Conservation (phyloP, 2,797 vertebrate genomes). For the Kryptopterus vitreolus region DNA sequence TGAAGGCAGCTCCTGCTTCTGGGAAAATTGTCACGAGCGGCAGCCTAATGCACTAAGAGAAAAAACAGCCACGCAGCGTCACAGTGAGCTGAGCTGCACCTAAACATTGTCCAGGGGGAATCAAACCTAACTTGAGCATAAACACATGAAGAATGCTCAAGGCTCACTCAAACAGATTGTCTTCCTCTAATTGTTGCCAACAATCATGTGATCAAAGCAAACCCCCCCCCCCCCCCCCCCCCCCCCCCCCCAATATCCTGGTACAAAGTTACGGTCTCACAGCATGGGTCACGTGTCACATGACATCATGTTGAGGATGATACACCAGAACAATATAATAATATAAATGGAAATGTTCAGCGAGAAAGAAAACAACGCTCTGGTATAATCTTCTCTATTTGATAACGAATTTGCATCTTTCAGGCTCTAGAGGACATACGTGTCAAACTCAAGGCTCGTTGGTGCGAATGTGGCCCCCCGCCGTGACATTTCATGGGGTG, state of each 20-base stretch:
- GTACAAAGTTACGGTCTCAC: constrained; percentile 16
- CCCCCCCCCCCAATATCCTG: too few relatives aligned
- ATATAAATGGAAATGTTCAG: not conserved
- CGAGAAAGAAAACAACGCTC: not conserved
- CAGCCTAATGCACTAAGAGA: constrained; percentile 24
- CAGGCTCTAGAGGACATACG: not conserved
- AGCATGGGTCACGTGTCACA: not conserved
- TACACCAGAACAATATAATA: not conserved
- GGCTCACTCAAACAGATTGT: constrained; percentile 19
- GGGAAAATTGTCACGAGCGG: constrained; percentile 13
- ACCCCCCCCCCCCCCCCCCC: not conserved
- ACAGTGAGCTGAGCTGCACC: constrained; percentile 21
- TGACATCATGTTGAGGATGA: not conserved
- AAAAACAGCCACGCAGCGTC: constrained; percentile 16
- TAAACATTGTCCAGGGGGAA: constrained; percentile 26
- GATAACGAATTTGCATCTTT: not conserved
- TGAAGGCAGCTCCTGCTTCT: constrained; percentile 22
- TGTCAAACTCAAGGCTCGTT: too few relatives aligned
- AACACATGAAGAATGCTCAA: constrained; percentile 42
- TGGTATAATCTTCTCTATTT: not conserved
- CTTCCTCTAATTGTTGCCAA: constrained; percentile 46
- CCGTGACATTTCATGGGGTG: too few relatives aligned
- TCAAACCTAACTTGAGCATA: constrained; percentile 32
- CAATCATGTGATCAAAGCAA: constrained; percentile 30
- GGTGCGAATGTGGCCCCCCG: too few relatives aligned